A percentile compares a stretch with the other conserved stretches of the same genome.
These are phyloP conservation scores for Narcine bancroftii DNA, from an alignment of 2,113 vertebrate genomes.

Conservation along the genomic window DNA sequence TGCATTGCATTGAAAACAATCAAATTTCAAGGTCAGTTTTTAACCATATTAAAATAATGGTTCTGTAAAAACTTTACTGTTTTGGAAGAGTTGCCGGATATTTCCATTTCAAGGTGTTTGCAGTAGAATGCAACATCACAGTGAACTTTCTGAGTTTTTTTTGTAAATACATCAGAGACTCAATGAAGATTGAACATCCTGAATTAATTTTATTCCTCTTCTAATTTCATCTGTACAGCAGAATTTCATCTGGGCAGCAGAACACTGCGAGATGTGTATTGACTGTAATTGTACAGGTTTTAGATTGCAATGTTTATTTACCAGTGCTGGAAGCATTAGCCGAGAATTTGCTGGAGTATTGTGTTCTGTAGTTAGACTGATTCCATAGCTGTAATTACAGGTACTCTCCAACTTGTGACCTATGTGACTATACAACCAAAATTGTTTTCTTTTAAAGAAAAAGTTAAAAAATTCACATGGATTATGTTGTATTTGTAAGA, in stretches of 20 bases:
- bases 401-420: too few relatives aligned
- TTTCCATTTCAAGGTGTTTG: background rate
- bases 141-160: background rate
- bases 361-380: background rate
- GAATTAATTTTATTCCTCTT: background rate
- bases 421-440: too few relatives aligned
- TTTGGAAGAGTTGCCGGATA: background rate
- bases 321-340: background rate
- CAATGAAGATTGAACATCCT: background rate
- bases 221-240: background rate
- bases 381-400: background rate
- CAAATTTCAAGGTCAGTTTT: too few relatives aligned
- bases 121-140: background rate
- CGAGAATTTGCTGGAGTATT: background rate
- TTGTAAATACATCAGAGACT: background rate
- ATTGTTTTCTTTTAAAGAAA: too few relatives aligned
- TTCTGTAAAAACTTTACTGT: background rate
- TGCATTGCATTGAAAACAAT: too few relatives aligned
- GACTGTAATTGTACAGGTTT: background rate
- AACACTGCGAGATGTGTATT: background rate
- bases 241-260: background rate
- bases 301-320: background rate
- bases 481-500: too few relatives aligned
- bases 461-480: too few relatives aligned
- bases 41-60: background rate